Evolutionary conservation across 2,113 vertebrate genomes (phyloP).

Genomic region (Siniperca chuatsi): DNA sequence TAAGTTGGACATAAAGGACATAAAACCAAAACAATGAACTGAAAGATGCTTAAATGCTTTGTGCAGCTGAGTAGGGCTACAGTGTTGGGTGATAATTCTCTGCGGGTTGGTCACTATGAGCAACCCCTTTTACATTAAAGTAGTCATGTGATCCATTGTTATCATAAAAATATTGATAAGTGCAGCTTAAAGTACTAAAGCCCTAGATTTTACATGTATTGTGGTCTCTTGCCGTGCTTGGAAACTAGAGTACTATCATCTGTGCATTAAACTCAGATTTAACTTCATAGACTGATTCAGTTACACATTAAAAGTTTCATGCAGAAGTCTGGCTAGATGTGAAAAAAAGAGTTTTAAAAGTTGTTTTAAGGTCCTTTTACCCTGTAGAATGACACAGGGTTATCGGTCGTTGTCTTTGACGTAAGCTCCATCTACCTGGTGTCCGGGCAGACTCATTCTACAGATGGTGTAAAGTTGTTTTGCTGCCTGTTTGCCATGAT

Average conservation of each 20-base stretch:
- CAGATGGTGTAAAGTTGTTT: slow-evolving; percentile 63
- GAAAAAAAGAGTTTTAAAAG: neutral
- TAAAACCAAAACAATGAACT: no score
- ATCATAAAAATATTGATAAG: neutral
- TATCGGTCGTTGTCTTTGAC: slow-evolving; percentile 28
- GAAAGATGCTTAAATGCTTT: neutral
- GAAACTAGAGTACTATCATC: neutral
- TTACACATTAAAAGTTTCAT: neutral
- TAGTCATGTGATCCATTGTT: neutral
- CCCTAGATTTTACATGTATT: neutral
- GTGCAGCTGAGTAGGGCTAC: neutral
- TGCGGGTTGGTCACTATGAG: neutral
- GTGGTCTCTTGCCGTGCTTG: neutral
- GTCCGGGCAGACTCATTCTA: slow-evolving; percentile 35
- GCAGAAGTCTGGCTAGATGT: neutral
- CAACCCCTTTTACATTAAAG: neutral
- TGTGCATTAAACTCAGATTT: slow-evolving; percentile 12
- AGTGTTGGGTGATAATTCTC: neutral
- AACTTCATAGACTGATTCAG: neutral
- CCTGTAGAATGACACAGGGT: slow-evolving; percentile 41
- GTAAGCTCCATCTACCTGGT: slow-evolving; percentile 32
- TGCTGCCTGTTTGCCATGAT: slow-evolving; percentile 53
- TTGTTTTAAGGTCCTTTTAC: slow-evolving; percentile 9
- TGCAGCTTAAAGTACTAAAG: neutral
- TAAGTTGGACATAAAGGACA: no score